phyloP scores from a whole-genome alignment of 2,888 invertebrate genomes.

The Agonopterix alstromeriana region DNA sequence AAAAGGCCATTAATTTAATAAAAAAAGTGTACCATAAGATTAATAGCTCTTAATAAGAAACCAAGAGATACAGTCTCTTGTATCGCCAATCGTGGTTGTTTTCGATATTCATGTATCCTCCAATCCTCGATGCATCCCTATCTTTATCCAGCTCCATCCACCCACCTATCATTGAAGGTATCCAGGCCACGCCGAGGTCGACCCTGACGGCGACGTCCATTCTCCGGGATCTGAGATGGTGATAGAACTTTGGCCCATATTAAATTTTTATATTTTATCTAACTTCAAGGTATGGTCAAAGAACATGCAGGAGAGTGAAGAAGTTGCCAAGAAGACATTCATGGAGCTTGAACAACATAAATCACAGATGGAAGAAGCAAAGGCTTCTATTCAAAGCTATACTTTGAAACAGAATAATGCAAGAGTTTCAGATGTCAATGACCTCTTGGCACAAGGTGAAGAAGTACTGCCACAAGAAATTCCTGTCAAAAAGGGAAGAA shows the following conservation, averaged over 20 bases:
- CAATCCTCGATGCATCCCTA: no score
- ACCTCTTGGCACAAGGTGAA: conserved; percentile 82
- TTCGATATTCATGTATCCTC: no score
- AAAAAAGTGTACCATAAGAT: no score
- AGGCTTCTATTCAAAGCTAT: conserved; percentile 72
- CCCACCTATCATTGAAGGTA: no score
- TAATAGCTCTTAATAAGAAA: no score
- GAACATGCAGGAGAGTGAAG: conserved; percentile 51
- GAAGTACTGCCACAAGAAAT: conserved; percentile 33
- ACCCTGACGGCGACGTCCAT: no score
- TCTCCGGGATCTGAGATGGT: no score
- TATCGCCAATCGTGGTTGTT: no score
- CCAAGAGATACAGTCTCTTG: no score
- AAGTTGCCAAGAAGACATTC: conserved; percentile 68
- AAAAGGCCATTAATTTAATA: no score
- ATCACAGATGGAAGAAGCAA: conserved; percentile 77
- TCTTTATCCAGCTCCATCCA: no score
- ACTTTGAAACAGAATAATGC: conserved; percentile 29
- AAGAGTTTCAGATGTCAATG: conserved; percentile 72
- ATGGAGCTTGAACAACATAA: conserved; percentile 77
- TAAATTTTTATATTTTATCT: conserved; percentile 1
- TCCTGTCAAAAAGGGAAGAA: conserved; percentile 28
- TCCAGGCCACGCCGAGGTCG: no score
- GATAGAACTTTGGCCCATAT: not conserved
- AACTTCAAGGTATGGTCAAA: conserved; percentile 50